Conservation (phyloP, 2,888 invertebrate species). For the Volucella inflata region DNA sequence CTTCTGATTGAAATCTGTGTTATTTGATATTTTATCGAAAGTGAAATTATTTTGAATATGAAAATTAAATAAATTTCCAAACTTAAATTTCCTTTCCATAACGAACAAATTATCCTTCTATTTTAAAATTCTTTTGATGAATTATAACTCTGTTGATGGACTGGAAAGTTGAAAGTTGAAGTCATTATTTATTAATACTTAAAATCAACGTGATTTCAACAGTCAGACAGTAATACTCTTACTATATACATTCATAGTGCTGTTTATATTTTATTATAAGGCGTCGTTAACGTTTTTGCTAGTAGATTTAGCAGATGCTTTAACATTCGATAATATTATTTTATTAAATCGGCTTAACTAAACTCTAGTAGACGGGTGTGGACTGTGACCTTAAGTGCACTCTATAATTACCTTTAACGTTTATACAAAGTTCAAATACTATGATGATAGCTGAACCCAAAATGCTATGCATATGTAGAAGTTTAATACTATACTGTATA, state of each 20-base stretch:
- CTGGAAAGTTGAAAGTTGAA: slow-evolving; percentile 8
- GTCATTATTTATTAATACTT: slow-evolving; percentile 6
- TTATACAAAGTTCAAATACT: too few relatives aligned
- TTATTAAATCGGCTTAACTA: too few relatives aligned
- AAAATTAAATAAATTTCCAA: background rate
- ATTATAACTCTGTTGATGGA: slow-evolving; percentile 1
- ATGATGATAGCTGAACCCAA: too few relatives aligned
- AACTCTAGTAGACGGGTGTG: background rate
- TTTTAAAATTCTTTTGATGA: slow-evolving; percentile 28
- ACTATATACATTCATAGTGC: background rate
- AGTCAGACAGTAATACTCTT: background rate
- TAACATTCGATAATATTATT: too few relatives aligned
- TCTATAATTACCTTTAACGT: too few relatives aligned
- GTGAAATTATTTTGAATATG: background rate
- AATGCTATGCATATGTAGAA: too few relatives aligned
- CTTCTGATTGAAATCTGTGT: background rate
- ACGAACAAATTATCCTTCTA: slow-evolving; percentile 10
- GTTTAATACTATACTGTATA: too few relatives aligned
- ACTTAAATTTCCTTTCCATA: background rate
- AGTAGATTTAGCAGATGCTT: too few relatives aligned
- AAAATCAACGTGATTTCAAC: slow-evolving; percentile 8
- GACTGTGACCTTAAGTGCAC: background rate
- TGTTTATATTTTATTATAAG: background rate
- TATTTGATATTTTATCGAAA: background rate
- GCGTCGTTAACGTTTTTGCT: background rate